Base-by-base conservation (phyloP, 2,888 invertebrate species). In the Phalangium opilio region DNA sequence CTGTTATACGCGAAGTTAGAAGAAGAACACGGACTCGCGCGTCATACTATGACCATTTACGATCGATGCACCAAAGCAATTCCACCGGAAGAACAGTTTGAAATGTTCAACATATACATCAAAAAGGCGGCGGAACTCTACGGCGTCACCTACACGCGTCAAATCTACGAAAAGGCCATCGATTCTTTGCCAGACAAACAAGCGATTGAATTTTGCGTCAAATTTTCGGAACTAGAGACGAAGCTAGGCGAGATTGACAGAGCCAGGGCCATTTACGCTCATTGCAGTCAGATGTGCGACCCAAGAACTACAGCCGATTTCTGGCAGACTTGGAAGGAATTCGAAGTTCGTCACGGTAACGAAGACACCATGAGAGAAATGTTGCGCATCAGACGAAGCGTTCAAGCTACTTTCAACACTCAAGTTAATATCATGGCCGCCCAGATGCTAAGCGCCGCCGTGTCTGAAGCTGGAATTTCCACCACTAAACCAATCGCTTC, bases 281-380 rank as follows among this genome's bases (percentile, higher is more conserved):
- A 99, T 67, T 95, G 95, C 63, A 91, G 95, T 59, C 96, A 99
- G 73, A 89, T 96, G 68, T 96, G 95, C 68, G 98, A 99, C 73
- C 98, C 98, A 2, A 77, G 98, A 64, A 71, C 75, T 8, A 87
- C 90, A 3, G 77, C 78, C 0, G 82, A 85, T 48, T 99, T 98
- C 67, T 98, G 98, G 96, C 85, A 89, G 63, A 85, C 86, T 1
- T 99, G 98, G 98, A 93, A 95, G 66, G 93, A 96, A 62, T 99
- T 99, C 71, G 98, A 99, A 72, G 87, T 96, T 15, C 78, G 87
- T 42, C 96, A 98, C 68, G 98, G 98, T 14, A 99, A 98, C 69
- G 96, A 98, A 67, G 98, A 99, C 63, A 99, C 98, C 1, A 90
- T 99, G 78, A 75, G 95, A 41, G 96, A 98, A 72, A 95, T 98